A percentile compares a stretch with the other conserved stretches of the same genome.
These are phyloP conservation scores for Piprites chloris DNA, from an alignment of 2,113 vertebrate species.

Conservation along the genomic window DNA sequence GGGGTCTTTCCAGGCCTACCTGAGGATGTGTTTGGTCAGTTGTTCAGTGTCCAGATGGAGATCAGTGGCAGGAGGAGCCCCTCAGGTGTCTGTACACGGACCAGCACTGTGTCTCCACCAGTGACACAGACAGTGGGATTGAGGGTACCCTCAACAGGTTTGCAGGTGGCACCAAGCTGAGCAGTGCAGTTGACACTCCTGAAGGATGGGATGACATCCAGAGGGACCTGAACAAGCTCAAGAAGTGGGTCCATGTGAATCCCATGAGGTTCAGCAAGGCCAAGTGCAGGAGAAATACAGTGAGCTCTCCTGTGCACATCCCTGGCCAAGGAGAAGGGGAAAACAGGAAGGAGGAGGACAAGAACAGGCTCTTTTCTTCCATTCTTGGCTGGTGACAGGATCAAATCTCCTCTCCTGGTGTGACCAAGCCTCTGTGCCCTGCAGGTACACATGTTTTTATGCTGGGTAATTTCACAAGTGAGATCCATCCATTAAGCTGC, in stretches of 20 bases:
- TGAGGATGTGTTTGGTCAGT: neutral
- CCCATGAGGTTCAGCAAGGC: neutral
- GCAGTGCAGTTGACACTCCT: accelerated
- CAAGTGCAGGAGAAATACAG: neutral
- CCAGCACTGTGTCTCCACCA: neutral
- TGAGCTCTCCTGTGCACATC: accelerated
- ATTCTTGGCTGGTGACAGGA: neutral
- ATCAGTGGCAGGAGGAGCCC: neutral
- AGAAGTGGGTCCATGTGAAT: neutral
- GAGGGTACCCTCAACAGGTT: neutral
- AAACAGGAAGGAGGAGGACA: neutral
- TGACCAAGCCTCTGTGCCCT: neutral
- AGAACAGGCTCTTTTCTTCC: neutral
- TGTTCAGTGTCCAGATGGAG: neutral
- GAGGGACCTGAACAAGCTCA: neutral
- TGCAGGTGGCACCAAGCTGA: neutral
- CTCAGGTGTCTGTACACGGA: accelerated
- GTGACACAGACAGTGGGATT: neutral
- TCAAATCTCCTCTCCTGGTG: neutral
- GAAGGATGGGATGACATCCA: neutral
- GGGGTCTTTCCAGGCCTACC: neutral
- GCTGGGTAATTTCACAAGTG: neutral
- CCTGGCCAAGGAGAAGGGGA: neutral
- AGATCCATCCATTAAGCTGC: slow-evolving; percentile 4
- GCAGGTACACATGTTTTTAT: neutral